These are phyloP conservation scores for Sebastes elongatus DNA, from an alignment of 2,797 vertebrate genomes.

Conservation along the genomic window DNA sequence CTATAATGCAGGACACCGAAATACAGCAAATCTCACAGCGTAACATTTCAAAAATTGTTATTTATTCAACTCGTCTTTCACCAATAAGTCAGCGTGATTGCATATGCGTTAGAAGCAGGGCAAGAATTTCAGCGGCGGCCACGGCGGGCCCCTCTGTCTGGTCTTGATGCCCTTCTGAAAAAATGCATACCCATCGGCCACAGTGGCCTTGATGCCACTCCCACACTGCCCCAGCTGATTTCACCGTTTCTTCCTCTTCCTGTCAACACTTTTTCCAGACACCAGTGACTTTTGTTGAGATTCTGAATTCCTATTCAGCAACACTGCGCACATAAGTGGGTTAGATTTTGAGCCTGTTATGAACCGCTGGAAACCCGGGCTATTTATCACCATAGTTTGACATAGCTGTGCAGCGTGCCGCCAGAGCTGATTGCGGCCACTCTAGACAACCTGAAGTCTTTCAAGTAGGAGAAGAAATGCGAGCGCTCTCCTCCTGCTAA, in stretches of 20 bases:
- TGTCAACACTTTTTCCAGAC: not conserved
- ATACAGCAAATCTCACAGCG: not conserved
- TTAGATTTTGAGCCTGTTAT: too few species aligned
- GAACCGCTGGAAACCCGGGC: too few species aligned
- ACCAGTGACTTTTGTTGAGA: too few species aligned
- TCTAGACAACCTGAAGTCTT: not conserved
- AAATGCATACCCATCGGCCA: not conserved
- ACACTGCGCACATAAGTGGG: too few species aligned
- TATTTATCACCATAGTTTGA: too few species aligned
- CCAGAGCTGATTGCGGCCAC: not conserved
- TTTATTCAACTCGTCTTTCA: not conserved
- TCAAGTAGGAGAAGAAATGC: not conserved
- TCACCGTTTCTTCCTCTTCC: too few species aligned
- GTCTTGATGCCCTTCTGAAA: not conserved
- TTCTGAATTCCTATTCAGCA: too few species aligned
- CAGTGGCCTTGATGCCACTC: not conserved
- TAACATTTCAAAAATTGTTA: not conserved
- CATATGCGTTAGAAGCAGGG: not conserved
- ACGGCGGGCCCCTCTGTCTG: not conserved
- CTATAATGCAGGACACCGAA: not conserved
- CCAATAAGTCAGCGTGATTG: not conserved
- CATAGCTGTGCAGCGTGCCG: not conserved
- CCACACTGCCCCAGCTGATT: not conserved
- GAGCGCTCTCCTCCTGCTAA: not conserved
- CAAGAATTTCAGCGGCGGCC: not conserved